A percentile compares a stretch with the other conserved stretches of the same genome.
phyloP scores from a whole-genome alignment of 2,113 vertebrate genomes.

The Scortum barcoo region DNA sequence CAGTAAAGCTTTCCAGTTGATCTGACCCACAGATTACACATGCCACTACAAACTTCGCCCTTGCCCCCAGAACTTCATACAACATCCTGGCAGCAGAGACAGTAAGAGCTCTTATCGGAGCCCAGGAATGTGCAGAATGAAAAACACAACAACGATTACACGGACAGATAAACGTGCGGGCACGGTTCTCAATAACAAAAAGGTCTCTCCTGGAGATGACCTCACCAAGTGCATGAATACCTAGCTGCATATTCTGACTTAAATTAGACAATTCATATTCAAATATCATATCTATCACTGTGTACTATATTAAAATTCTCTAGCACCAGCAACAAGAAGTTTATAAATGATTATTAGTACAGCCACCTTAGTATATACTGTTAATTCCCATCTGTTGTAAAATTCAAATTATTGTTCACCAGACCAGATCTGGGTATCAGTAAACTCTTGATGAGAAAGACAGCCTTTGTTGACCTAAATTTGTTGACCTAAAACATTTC shows the following conservation, averaged over 20 bases:
- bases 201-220: neutral
- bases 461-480: too few species aligned
- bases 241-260: neutral
- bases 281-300: neutral
- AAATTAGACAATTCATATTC: neutral
- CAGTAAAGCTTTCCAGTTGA: neutral
- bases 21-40: slow-evolving; percentile 29
- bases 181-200: slow-evolving; percentile 30
- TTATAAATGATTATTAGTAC: neutral
- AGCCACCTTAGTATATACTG: neutral
- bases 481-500: too few species aligned
- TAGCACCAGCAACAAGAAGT: neutral
- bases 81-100: slow-evolving; percentile 55
- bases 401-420: neutral
- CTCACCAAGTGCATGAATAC: neutral
- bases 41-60: neutral
- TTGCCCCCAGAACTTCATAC: slow-evolving; percentile 1
- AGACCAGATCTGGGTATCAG: neutral
- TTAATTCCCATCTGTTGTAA: neutral
- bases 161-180: slow-evolving; percentile 25
- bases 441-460: neutral
- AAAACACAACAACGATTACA: slow-evolving; percentile 55
- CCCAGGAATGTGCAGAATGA: slow-evolving; percentile 69
- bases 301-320: neutral
- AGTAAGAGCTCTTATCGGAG: slow-evolving; percentile 58